Evolutionary conservation across 2,888 invertebrate genomes (phyloP).

Genomic region (Drosophila recens): DNA sequence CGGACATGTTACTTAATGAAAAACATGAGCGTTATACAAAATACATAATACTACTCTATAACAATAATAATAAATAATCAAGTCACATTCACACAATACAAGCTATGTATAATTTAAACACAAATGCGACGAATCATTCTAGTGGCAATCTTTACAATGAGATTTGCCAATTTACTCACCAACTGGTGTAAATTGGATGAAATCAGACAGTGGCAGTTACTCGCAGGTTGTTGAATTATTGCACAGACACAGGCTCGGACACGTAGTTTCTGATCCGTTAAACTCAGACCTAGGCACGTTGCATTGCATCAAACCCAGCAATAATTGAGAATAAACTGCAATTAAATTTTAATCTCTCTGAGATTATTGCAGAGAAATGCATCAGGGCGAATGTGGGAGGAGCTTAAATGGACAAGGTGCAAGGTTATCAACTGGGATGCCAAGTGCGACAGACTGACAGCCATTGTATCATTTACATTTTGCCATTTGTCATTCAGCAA

Average conservation of each 20-base stretch:
- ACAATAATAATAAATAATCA: constrained; percentile 35
- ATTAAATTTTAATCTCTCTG: constrained; percentile 32
- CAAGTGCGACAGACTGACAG: constrained; percentile 2
- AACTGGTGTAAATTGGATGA: constrained; percentile 55
- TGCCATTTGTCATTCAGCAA: constrained; percentile 40
- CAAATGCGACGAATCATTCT: constrained; percentile 33
- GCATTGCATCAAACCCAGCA: constrained; percentile 23
- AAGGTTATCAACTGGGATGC: constrained; percentile 26
- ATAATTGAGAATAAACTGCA: constrained; percentile 43
- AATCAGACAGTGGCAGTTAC: constrained; percentile 18
- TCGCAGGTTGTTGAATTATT: constrained; percentile 25
- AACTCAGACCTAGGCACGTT: constrained; percentile 34
- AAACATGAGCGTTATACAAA: constrained; percentile 29
- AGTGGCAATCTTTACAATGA: constrained; percentile 25
- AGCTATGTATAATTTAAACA: constrained; percentile 12
- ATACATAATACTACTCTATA: constrained; percentile 25
- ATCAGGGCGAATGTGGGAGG: constrained; percentile 1
- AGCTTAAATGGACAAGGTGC: constrained; percentile 24
- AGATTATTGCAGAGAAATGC: constrained; percentile 25
- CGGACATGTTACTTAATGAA: constrained; percentile 68
- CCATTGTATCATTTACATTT: constrained; percentile 30
- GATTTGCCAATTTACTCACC: constrained; percentile 40
- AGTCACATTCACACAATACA: constrained; percentile 24
- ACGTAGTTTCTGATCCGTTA: constrained; percentile 1
- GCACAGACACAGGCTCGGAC: not conserved